Conservation (phyloP, 2,113 vertebrate genomes). For the Semicossyphus pulcher region DNA sequence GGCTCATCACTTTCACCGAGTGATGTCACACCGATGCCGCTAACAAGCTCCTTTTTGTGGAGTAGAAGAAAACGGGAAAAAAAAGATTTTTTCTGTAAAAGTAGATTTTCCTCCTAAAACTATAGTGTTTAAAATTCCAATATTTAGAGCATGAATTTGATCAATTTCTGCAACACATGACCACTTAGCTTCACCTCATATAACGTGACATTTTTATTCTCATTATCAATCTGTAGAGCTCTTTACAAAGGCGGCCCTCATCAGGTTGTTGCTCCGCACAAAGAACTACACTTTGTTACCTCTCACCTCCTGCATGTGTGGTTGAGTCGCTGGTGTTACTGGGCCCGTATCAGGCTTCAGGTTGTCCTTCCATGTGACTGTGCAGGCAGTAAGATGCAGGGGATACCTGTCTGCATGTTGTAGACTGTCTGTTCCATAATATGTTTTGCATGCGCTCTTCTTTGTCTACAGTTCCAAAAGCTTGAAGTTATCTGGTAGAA, state of each 20-base stretch:
- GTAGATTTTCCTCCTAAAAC: not conserved
- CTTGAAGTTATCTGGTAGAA: not conserved
- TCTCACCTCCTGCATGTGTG: conserved; percentile 24
- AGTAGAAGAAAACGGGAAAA: not conserved
- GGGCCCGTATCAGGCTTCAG: not conserved
- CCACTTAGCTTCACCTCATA: too few species aligned
- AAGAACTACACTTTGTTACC: not conserved
- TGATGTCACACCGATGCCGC: not conserved
- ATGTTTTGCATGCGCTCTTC: not conserved
- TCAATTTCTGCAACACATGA: not conserved
- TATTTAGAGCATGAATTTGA: not conserved
- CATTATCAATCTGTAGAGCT: not conserved
- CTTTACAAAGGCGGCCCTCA: not conserved
- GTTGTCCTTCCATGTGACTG: not conserved
- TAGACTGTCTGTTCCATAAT: too few species aligned
- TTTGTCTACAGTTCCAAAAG: not conserved
- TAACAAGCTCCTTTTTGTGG: conserved; percentile 2
- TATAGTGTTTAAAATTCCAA: not conserved
- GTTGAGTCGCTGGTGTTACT: not conserved
- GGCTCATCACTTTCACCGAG: conserved; percentile 4
- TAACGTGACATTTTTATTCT: too few species aligned
- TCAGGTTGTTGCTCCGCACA: not conserved
- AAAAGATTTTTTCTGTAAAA: not conserved
- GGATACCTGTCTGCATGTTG: not conserved
- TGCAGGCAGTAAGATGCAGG: not conserved